Evolutionary conservation across 1,140 invertebrate species (phyloP).

Genomic region (Aradophagus sp.): DNA sequence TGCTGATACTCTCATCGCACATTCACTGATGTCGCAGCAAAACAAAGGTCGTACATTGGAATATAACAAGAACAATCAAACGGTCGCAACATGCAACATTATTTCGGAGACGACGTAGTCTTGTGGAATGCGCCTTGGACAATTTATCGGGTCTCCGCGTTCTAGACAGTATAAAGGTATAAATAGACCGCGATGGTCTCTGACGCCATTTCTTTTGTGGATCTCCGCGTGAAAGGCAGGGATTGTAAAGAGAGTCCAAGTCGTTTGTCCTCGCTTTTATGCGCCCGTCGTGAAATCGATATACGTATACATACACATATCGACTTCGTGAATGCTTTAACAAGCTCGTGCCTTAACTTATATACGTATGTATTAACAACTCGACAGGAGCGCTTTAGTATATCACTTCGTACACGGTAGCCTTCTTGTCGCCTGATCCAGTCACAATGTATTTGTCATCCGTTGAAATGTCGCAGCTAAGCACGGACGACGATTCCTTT

Average conservation of each 20-base stretch:
- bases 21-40: slow-evolving; percentile 13
- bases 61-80: slow-evolving; percentile 57
- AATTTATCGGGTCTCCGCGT: slow-evolving; percentile 32
- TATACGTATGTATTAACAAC: slow-evolving; percentile 62
- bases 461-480: slow-evolving; percentile 99
- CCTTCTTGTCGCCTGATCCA: slow-evolving; percentile 99
- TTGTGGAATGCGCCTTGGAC: slow-evolving; percentile 22
- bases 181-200: slow-evolving; percentile 45
- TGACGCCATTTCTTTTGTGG: slow-evolving; percentile 27
- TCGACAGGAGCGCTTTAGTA: slow-evolving; percentile 78
- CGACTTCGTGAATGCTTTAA: slow-evolving; percentile 63
- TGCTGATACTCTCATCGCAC: slow-evolving; percentile 9
- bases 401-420: slow-evolving; percentile 99
- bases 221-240: slow-evolving; percentile 46
- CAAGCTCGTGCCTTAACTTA: slow-evolving; percentile 63
- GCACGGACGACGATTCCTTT: slow-evolving; percentile 98
- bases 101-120: slow-evolving; percentile 19
- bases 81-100: slow-evolving; percentile 27
- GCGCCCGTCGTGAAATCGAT: slow-evolving; percentile 29
- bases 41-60: slow-evolving; percentile 42
- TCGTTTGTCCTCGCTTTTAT: slow-evolving; percentile 41
- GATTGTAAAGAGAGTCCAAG: slow-evolving; percentile 32
- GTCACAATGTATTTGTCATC: slow-evolving; percentile 99
- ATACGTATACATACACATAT: slow-evolving; percentile 40
- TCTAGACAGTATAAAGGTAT: slow-evolving; percentile 52